Percentiles rank a stretch among this genome's conserved stretches.
Evolutionary conservation across 2,113 vertebrate genomes (phyloP).

Genomic region (Polyodon spathula): DNA sequence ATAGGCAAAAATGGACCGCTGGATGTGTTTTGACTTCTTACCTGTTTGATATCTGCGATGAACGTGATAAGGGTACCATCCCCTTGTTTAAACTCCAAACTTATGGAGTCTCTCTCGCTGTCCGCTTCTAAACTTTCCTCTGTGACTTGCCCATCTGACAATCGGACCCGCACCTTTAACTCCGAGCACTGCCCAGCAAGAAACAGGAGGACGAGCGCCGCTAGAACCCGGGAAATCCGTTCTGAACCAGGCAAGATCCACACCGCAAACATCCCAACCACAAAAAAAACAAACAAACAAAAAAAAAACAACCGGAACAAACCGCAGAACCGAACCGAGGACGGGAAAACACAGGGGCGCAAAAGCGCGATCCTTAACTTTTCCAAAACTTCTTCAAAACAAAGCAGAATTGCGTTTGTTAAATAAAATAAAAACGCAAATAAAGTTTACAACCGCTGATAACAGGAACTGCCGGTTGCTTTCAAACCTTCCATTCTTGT

Average conservation of each 20-base stretch:
- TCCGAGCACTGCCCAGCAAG: slow-evolving; percentile 49
- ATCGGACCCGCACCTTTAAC: slow-evolving; percentile 77
- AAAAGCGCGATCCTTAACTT: not conserved
- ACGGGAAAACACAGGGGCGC: not conserved
- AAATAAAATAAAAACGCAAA: no score
- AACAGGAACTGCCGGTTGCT: no score
- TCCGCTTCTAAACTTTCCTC: slow-evolving; percentile 88
- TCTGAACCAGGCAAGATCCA: slow-evolving; percentile 32
- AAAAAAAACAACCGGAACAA: no score
- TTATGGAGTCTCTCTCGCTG: slow-evolving; percentile 71
- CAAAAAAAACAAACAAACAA: slow-evolving; percentile 3
- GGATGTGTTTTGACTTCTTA: slow-evolving; percentile 52
- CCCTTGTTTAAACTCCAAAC: slow-evolving; percentile 76
- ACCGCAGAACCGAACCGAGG: slow-evolving; percentile 26
- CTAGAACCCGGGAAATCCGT: slow-evolving; percentile 35
- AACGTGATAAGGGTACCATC: slow-evolving; percentile 85
- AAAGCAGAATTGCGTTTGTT: no score
- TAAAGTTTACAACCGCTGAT: no score
- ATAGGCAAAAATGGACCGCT: not conserved
- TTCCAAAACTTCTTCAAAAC: no score
- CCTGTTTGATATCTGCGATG: slow-evolving; percentile 84
- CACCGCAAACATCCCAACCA: slow-evolving; percentile 48
- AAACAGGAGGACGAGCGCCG: slow-evolving; percentile 32
- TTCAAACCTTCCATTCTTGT: no score
- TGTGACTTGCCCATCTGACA: slow-evolving; percentile 77